phyloP scores from a whole-genome alignment of 2,797 vertebrate species.

The Limosa lapponica region DNA sequence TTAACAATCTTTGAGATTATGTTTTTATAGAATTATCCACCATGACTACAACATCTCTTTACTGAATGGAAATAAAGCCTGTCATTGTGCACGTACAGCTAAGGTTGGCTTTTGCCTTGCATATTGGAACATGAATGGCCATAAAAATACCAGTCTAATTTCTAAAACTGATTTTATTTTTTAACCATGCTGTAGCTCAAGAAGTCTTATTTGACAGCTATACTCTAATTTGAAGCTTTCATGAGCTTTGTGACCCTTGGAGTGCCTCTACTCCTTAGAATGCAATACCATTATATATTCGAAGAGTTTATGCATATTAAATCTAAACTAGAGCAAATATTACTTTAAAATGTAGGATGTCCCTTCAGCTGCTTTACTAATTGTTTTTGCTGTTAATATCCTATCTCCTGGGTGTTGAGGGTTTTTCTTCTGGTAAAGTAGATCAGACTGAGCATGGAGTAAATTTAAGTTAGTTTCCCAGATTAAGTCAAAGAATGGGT shows the following conservation, averaged over 20 bases:
- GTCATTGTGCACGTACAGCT: neutral
- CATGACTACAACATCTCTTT: neutral
- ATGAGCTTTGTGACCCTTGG: neutral
- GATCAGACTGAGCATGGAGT: neutral
- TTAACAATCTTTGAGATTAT: neutral
- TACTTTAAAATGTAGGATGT: neutral
- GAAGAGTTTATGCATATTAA: neutral
- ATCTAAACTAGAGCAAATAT: neutral
- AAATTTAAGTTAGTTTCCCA: neutral
- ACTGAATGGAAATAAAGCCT: neutral
- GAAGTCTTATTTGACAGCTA: neutral
- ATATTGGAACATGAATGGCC: neutral
- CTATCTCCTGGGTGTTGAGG: neutral
- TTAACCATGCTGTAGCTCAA: neutral
- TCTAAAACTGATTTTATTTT: neutral
- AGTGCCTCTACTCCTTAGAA: neutral
- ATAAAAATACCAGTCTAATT: neutral
- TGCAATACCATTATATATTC: neutral
- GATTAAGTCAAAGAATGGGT: neutral
- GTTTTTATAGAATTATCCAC: neutral
- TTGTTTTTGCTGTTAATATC: neutral
- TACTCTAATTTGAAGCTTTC: neutral
- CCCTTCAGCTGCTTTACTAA: neutral
- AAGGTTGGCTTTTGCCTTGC: neutral
- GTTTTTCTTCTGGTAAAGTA: neutral